Conservation (phyloP, 1,140 invertebrate species). For the Leptinotarsa undecemlineata region DNA sequence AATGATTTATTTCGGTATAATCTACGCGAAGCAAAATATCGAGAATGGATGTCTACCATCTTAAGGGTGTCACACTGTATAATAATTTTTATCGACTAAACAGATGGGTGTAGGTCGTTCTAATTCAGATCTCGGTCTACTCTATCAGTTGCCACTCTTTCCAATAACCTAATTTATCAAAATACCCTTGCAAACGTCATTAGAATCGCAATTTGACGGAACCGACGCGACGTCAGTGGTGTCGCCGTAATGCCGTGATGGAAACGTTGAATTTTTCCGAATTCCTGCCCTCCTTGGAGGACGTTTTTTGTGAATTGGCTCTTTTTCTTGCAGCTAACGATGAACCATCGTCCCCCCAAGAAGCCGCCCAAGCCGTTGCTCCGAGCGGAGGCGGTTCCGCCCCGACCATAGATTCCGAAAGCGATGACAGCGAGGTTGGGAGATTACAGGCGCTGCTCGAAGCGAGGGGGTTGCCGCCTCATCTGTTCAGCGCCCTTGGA, state of each 20-base stretch:
- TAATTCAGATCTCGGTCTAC: background rate
- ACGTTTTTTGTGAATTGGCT: background rate
- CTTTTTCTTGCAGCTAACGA: constrained; percentile 44
- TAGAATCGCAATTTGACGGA: background rate
- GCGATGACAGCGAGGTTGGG: constrained; percentile 88
- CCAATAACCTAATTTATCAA: background rate
- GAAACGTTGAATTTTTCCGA: constrained; percentile 4
- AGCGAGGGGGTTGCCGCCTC: constrained; percentile 90
- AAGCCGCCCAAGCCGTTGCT: constrained; percentile 50
- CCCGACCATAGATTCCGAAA: constrained; percentile 59
- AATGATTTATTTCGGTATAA: too few relatives aligned
- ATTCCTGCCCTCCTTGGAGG: background rate
- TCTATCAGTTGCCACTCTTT: too few relatives aligned
- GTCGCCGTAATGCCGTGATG: background rate
- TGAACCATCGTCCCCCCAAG: constrained; percentile 53
- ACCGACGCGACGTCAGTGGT: background rate
- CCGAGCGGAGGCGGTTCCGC: constrained; percentile 47
- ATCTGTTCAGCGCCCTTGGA: constrained; percentile 92
- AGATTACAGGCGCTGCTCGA: constrained; percentile 88
- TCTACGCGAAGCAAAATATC: too few relatives aligned
- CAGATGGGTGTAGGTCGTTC: background rate
- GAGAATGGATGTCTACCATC: background rate
- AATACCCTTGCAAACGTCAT: background rate
- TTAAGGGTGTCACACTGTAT: background rate
- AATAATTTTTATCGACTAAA: background rate